Conservation (phyloP, 2,113 vertebrate species). For the Pachyramphus minor region DNA sequence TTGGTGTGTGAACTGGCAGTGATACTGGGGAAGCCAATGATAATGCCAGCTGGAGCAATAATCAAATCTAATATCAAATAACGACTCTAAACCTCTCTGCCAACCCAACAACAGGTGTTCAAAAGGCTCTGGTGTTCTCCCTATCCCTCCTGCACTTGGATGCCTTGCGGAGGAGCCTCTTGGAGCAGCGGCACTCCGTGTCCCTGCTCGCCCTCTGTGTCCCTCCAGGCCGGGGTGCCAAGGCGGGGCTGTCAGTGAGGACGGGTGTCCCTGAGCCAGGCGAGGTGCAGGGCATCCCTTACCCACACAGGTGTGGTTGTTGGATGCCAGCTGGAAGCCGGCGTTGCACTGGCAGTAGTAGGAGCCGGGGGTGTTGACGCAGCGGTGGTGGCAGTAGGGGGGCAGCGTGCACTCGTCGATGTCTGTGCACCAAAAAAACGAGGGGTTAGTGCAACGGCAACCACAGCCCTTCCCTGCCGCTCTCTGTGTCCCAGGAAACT, state of each 20-base stretch:
- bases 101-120: background rate
- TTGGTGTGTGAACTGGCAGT: background rate
- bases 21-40: background rate
- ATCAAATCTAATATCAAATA: background rate
- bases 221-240: background rate
- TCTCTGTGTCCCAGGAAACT: background rate
- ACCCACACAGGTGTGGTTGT: slow-evolving; percentile 96
- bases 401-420: slow-evolving; percentile 86
- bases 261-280: too few relatives aligned
- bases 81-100: background rate
- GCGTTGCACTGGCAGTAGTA: slow-evolving; percentile 92
- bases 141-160: fast-evolving
- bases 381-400: slow-evolving; percentile 91
- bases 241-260: too few relatives aligned
- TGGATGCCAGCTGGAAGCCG: slow-evolving; percentile 88
- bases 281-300: slow-evolving; percentile 47
- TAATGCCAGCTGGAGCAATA: background rate
- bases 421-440: slow-evolving; percentile 74
- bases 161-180: background rate
- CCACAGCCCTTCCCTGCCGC: background rate
- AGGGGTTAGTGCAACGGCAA: background rate
- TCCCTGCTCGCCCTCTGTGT: background rate
- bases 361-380: slow-evolving; percentile 90
- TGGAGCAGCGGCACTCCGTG: too few relatives aligned
- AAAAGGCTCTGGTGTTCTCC: background rate